A percentile compares a stretch with the other conserved stretches of the same genome.
Conservation (phyloP, 2,797 vertebrate species). For the Chrysolophus pictus region DNA sequence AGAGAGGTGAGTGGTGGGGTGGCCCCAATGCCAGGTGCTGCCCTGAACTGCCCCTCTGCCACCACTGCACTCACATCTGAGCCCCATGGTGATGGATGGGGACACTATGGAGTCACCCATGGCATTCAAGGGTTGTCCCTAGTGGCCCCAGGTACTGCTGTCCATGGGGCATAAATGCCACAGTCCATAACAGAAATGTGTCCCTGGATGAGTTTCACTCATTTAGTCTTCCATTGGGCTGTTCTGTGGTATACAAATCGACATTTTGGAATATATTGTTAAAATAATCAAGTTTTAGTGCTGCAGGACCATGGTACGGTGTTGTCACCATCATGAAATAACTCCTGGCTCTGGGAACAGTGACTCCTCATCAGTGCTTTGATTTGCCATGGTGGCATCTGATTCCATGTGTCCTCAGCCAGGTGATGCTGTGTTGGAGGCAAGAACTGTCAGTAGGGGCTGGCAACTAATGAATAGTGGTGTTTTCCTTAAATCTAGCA, state of each 20-base stretch:
- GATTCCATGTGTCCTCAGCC: fast-evolving
- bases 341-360: background rate
- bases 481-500: constrained; percentile 15
- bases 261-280: background rate
- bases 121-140: background rate
- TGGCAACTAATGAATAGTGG: background rate
- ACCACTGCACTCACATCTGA: too few relatives aligned
- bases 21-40: fast-evolving
- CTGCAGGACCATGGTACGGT: fast-evolving
- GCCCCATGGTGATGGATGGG: fast-evolving
- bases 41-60: background rate
- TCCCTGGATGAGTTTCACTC: background rate
- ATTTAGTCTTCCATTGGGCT: constrained; percentile 56
- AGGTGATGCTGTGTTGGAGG: background rate
- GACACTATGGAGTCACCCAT: fast-evolving
- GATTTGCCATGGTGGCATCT: background rate
- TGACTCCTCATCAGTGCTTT: fast-evolving
- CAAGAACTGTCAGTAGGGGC: background rate
- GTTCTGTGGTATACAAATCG: background rate
- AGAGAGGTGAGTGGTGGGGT: constrained; percentile 91
- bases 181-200: background rate
- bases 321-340: fast-evolving
- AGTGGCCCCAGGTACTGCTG: fast-evolving
- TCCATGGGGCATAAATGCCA: background rate
- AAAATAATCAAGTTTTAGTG: constrained; percentile 22